Evolutionary conservation across 2,113 vertebrate genomes (phyloP), one percentile per base, ranked within the genome.

Genomic region (Colistium nudipinnis): DNA sequence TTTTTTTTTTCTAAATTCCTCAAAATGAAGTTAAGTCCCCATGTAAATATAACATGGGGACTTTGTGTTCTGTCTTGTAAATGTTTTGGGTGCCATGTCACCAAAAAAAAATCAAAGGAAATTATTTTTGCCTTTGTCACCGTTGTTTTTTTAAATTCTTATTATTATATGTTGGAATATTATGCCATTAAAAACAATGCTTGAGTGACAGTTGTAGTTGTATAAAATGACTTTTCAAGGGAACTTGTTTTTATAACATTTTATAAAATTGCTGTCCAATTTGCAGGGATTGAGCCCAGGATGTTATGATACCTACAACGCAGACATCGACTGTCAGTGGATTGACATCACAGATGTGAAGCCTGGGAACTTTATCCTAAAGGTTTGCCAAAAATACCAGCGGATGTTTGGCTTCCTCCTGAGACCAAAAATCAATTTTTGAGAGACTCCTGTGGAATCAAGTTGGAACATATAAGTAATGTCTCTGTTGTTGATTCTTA

Each of bases 281-380:
- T 47, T 88, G 77, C 78, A 98, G 97, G 97, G 97, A 35, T 82
- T 99, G 88, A 99, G 96, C 65, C 97, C 97, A 61, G 97, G 97
- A 64, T 99, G 97, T 80, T 99, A 98, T 0, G 97, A 99, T 77
- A 98, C 96, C 41, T 99, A 99, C 70, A 98, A 97, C 38, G 97
- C 97, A 64, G 97, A 99, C 83, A 99, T 99, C 78, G 97, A 99
- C 86, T 99, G 98, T 87, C 98, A 99, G 39, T 99, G 98, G 98
- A 97, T 99, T 76, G 98, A 99, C 82, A 99, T 99, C 81, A 99
- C 98, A 85, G 98, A 99, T 72, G 96, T 98, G 72, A 93, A 97
- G 82, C 96, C 98, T 90, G 98, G 98, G 81, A 95, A 98, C 86
- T 99, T 98, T 80, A 93, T 96, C 86, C 93, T 99, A 59, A 98